Evolutionary conservation across 2,797 vertebrate genomes (phyloP), one percentile per base, ranked within the genome.

Genomic region (Pangasius krempfi): DNA sequence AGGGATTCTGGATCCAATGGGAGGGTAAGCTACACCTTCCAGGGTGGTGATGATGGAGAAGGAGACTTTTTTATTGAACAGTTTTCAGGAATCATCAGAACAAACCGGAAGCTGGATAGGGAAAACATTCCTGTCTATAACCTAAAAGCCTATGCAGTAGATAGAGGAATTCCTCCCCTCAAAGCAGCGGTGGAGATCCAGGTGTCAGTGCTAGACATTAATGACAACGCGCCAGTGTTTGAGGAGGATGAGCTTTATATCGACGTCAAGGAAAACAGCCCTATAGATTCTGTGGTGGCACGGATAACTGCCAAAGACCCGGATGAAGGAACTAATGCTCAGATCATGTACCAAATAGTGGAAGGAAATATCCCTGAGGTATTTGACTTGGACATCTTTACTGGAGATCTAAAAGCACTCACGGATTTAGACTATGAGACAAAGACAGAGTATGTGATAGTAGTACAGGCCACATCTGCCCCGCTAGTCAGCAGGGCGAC

Each of bases 331-430:
- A 97, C 98, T 70, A 99, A 99, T 0, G 99, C 99, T 47, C 98
- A 99, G 93, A 98, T 99, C 93, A 98, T 99, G 97, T 99, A 99
- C 91, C 99, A 99, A 94, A 99, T 99, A 0, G 97, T 99, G 64
- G 98, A 99, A 92, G 99, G 99, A 47, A 99, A 99, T 68, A 94
- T 96, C 79, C 98, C 98, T 0, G 98, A 99, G 92, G 97, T 98
- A 86, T 99, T 99, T 92, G 97, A 99, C 83, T 94, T 99, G 62
- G 97, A 99, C 91, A 96, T 99, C 82, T 98, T 98, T 87, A 98
- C 97, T 0, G 99, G 99, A 0, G 98, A 99, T 93, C 97, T 99
- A 81, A 97, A 95, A 0, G 97, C 97, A 0, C 96, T 99, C 78
- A 95, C 94, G 10, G 98, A 99, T 88, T 94, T 99, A 93, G 99